Evolutionary conservation across 2,113 vertebrate genomes (phyloP), one percentile per base, ranked within the genome.

Genomic region (Patagioenas fasciata): DNA sequence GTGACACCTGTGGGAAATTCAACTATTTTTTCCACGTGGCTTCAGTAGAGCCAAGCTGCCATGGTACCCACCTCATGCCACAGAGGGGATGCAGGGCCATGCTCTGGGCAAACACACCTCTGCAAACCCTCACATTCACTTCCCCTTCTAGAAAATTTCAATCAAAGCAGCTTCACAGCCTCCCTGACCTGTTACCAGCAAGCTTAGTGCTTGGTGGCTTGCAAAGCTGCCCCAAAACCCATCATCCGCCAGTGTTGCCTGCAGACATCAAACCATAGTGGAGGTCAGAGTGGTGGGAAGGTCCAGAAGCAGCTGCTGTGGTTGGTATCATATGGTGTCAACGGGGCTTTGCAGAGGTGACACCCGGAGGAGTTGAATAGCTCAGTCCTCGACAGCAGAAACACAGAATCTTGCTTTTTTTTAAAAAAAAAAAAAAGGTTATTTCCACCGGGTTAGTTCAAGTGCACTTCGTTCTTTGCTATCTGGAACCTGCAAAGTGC

Each of bases 11-110:
- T 19, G 56, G 92, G 61, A 84, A 51, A 42, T 3, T 17, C 26
- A 9, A 9, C 3, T 9, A 15, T n/a, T 78, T 80, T 38, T 44
- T 20, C 44, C 36, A 7, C 5, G 44, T 29, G 38, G 32, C 2
- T 85, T 20, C 2, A 0, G 40, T 20, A 10, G 29, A 66, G 50
- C 21, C 51, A 67, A 62, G 32, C 2, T 48, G 72, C 28, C 3
- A 2, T 12, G 31, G 16, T 4, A 2, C 8, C 29, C 4, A 5
- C n/a, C 21, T 54, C 11, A 0, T 0, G 15, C 6, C 61, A 42
- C 0, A 4, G 48, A 17, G 18, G 11, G 38, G 26, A 10, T 19
- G 24, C 48, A 44, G 28, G 51, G 34, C 9, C n/a, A 12, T 6
- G 6, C 18, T 54, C 19, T 15, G 20, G 44, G 36, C 1, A 0